Evolutionary conservation across 2,888 invertebrate species (phyloP).

Genomic region (Euzetes globulus): DNA sequence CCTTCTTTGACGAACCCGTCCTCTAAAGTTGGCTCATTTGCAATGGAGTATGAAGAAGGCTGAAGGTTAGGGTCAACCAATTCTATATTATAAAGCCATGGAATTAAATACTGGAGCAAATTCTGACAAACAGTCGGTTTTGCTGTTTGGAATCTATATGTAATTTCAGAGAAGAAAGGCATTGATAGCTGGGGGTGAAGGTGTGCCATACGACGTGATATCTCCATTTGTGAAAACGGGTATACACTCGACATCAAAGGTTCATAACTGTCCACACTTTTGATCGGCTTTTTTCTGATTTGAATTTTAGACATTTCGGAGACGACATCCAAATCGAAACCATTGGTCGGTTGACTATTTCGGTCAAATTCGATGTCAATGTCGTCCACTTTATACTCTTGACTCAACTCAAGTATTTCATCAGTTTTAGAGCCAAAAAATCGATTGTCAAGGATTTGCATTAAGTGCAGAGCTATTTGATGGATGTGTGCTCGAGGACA

Average conservation of each 20-base stretch:
- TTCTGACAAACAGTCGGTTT: slow-evolving; percentile 83
- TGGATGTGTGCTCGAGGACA: slow-evolving; percentile 85
- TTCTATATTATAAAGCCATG: slow-evolving; percentile 98
- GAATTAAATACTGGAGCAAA: slow-evolving; percentile 81
- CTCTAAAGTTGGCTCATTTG: neutral
- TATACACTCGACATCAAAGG: slow-evolving; percentile 40
- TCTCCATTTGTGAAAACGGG: slow-evolving; percentile 81
- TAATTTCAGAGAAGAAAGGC: slow-evolving; percentile 99
- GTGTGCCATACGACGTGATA: slow-evolving; percentile 84
- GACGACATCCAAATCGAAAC: neutral
- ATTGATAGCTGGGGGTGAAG: slow-evolving; percentile 95
- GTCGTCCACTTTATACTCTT: neutral
- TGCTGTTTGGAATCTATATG: slow-evolving; percentile 91
- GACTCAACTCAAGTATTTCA: neutral
- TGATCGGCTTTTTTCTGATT: slow-evolving; percentile 31
- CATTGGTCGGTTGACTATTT: slow-evolving; percentile 27
- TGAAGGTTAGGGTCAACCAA: slow-evolving; percentile 79
- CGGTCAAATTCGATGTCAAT: neutral
- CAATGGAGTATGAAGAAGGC: neutral
- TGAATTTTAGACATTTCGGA: slow-evolving; percentile 6
- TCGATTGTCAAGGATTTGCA: slow-evolving; percentile 81
- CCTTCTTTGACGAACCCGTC: slow-evolving; percentile 58
- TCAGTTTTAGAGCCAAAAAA: slow-evolving; percentile 65
- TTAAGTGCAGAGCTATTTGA: slow-evolving; percentile 83
- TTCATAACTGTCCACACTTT: slow-evolving; percentile 35